Evolutionary conservation across 2,797 vertebrate species (phyloP).

Genomic region (Propithecus deckenii): DNA sequence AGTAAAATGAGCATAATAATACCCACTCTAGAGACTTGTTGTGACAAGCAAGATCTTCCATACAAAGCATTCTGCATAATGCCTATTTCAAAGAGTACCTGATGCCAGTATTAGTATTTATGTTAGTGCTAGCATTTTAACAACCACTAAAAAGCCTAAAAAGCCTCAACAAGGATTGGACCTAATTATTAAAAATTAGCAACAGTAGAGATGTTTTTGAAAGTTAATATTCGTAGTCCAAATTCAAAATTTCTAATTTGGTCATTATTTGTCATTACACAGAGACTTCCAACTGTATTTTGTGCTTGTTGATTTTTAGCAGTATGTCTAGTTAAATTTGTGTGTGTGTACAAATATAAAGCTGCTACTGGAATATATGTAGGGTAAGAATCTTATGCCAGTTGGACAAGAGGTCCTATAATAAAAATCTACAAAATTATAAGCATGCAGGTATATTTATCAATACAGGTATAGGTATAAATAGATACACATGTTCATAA

Average conservation of each 20-base stretch:
- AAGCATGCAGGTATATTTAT: background rate
- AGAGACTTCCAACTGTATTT: background rate
- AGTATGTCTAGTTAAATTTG: background rate
- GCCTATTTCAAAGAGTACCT: background rate
- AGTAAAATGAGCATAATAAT: background rate
- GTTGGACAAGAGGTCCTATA: background rate
- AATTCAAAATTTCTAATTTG: background rate
- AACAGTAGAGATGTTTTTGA: background rate
- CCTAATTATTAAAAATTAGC: background rate
- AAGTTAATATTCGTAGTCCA: background rate
- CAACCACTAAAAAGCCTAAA: background rate
- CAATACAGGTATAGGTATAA: background rate
- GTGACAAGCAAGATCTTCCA: background rate
- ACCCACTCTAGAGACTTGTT: background rate
- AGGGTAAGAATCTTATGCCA: background rate
- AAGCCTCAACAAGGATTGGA: background rate
- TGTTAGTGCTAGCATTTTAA: background rate
- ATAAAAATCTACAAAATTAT: background rate
- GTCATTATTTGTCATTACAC: background rate
- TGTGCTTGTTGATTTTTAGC: background rate
- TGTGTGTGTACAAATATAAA: background rate
- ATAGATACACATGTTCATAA: background rate
- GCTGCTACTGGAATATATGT: background rate
- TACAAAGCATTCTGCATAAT: background rate
- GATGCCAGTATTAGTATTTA: background rate